Percentiles rank a stretch among this genome's conserved stretches.
Conservation (phyloP, 1,140 invertebrate genomes). For the Trinorchestia longiramus region DNA sequence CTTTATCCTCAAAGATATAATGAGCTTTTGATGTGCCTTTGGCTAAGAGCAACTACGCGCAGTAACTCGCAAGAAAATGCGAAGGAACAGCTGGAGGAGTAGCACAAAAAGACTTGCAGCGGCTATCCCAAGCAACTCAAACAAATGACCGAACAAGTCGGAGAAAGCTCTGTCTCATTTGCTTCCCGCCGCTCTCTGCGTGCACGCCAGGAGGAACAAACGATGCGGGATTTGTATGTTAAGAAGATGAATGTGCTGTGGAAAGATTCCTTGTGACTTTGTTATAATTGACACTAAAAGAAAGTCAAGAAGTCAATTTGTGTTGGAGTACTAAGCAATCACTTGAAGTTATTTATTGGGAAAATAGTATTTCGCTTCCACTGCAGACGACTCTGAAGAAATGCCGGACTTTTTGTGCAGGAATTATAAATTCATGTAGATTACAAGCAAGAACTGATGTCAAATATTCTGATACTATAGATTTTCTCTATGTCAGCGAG, state of each 20-base stretch:
- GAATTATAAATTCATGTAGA: too few relatives aligned
- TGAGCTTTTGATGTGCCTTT: not conserved
- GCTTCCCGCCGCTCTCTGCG: too few relatives aligned
- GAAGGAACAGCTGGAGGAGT: not conserved
- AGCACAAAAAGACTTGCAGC: not conserved
- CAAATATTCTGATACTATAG: too few relatives aligned
- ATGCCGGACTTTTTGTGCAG: not conserved
- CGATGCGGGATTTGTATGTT: not conserved
- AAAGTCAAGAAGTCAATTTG: not conserved
- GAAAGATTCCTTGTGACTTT: not conserved
- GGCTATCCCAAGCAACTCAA: not conserved
- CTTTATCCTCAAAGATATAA: not conserved
- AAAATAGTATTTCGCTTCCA: not conserved
- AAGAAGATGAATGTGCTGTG: not conserved
- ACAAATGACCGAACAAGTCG: not conserved
- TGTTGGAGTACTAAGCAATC: not conserved
- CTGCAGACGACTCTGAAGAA: not conserved
- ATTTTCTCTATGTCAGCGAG: too few relatives aligned
- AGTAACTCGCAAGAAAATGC: not conserved
- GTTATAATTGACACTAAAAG: not conserved
- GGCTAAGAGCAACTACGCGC: not conserved
- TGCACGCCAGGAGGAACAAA: not conserved
- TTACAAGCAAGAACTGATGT: too few relatives aligned
- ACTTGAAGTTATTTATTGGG: not conserved
- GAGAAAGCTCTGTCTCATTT: not conserved